A percentile compares a stretch with the other conserved stretches of the same genome.
phyloP scores from a whole-genome alignment of 92 coral and sea anemone species.

The Phymanthus crucifer region DNA sequence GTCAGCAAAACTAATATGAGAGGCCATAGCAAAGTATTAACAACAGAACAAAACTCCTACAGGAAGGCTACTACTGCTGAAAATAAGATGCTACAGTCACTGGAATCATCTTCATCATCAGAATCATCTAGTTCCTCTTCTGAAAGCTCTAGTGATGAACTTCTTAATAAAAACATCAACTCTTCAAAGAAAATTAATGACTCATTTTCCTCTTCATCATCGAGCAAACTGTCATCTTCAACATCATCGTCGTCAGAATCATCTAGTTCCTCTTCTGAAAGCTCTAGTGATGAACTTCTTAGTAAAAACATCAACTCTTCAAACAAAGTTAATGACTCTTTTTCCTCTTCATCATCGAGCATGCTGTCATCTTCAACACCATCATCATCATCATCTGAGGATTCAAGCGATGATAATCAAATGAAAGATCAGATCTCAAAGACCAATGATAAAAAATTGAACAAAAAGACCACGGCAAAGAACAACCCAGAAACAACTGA shows the following conservation, averaged over 20 bases:
- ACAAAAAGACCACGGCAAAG: neutral
- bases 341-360: conserved; percentile 19
- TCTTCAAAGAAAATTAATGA: neutral
- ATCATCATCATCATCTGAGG: conserved; percentile 13
- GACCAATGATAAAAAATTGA: neutral
- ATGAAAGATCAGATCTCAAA: neutral
- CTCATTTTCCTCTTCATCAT: neutral
- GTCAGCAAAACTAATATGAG: no score
- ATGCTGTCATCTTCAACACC: conserved; percentile 15
- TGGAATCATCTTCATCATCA: neutral
- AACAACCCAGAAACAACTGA: neutral
- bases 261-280: neutral
- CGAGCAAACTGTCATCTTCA: neutral
- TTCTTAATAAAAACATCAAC: neutral
- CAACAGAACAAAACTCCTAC: no score
- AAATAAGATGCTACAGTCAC: no score
- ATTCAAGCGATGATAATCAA: neutral
- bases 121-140: neutral
- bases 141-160: neutral
- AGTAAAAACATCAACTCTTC: neutral
- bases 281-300: neutral
- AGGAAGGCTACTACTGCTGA: no score
- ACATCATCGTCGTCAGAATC: neutral
- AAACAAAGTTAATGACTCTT: neutral
- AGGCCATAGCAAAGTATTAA: no score